A percentile compares a stretch with the other conserved stretches of the same genome.
These are phyloP conservation scores for Stenotaenia linearis DNA, from an alignment of 2,888 invertebrate species.

Conservation along the genomic window DNA sequence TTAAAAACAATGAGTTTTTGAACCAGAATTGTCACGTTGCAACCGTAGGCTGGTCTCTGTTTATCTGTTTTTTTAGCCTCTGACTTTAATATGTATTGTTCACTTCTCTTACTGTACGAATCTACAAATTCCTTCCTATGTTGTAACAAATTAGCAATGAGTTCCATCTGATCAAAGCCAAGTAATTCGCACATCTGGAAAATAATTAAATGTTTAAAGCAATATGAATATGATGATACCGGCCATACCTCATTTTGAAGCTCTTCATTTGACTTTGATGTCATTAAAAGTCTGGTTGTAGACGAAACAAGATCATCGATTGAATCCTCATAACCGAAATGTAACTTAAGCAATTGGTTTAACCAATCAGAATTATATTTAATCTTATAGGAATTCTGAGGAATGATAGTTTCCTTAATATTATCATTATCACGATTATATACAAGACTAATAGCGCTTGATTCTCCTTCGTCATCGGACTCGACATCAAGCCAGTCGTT, in stretches of 20 bases:
- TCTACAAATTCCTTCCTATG: conserved; percentile 50
- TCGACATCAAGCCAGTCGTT: not conserved
- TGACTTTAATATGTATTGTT: not conserved
- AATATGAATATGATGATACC: not conserved
- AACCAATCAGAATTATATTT: conserved; percentile 48
- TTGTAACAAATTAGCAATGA: conserved; percentile 62
- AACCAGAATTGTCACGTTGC: conserved; percentile 62
- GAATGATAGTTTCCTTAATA: not conserved
- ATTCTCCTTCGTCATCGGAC: not conserved
- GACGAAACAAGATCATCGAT: conserved; percentile 56
- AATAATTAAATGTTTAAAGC: not conserved
- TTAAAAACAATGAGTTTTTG: not conserved
- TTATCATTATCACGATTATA: not conserved
- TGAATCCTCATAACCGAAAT: conserved; percentile 49
- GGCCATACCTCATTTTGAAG: conserved; percentile 66
- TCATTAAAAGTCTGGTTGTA: conserved; percentile 58
- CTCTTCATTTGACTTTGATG: conserved; percentile 59
- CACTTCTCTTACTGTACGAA: not conserved
- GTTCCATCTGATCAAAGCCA: conserved; percentile 76
- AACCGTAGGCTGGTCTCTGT: conserved; percentile 63
- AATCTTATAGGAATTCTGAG: not conserved
- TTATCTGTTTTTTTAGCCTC: conserved; percentile 35
- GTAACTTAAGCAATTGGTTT: conserved; percentile 53
- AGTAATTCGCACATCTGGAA: conserved; percentile 71
- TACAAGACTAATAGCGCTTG: not conserved